Evolutionary conservation across 2,888 invertebrate species (phyloP).

Genomic region (Dione vanillae): DNA sequence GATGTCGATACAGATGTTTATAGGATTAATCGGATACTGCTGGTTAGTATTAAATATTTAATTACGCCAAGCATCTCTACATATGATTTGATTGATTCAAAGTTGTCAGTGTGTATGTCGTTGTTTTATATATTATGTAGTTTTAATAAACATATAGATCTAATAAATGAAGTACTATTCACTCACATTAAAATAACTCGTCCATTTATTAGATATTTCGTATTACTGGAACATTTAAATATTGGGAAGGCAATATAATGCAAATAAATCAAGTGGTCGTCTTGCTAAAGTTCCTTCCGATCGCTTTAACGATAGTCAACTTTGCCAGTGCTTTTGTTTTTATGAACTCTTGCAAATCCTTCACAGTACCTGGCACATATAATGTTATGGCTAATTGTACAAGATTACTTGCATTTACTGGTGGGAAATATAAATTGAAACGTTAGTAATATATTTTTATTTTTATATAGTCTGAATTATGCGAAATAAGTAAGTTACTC

Average conservation of each 20-base stretch:
- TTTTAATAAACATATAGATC: too few species aligned
- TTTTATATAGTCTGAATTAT: background rate
- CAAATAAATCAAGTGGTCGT: slow-evolving; percentile 66
- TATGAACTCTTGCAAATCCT: slow-evolving; percentile 61
- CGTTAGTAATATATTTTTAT: slow-evolving; percentile 54
- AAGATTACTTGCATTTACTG: slow-evolving; percentile 54
- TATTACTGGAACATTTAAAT: slow-evolving; percentile 69
- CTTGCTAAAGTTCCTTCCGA: slow-evolving; percentile 70
- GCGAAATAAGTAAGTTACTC: background rate
- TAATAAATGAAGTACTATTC: too few species aligned
- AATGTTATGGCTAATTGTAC: slow-evolving; percentile 65
- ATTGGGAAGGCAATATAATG: slow-evolving; percentile 76
- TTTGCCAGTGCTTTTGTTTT: slow-evolving; percentile 70
- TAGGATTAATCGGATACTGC: slow-evolving; percentile 69
- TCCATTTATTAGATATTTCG: slow-evolving; percentile 64
- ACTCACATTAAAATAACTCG: background rate
- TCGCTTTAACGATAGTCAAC: slow-evolving; percentile 70
- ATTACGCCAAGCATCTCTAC: too few species aligned
- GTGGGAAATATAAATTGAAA: slow-evolving; percentile 51
- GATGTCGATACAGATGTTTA: slow-evolving; percentile 67
- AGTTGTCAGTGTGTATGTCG: too few species aligned
- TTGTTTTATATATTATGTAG: too few species aligned
- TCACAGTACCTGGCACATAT: slow-evolving; percentile 42
- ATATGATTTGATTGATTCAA: too few species aligned
- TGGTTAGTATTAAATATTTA: slow-evolving; percentile 61